Percentiles rank a stretch among this genome's conserved stretches.
phyloP scores from a whole-genome alignment of 2,888 invertebrate genomes.

The Caenorhabditis sp. region DNA sequence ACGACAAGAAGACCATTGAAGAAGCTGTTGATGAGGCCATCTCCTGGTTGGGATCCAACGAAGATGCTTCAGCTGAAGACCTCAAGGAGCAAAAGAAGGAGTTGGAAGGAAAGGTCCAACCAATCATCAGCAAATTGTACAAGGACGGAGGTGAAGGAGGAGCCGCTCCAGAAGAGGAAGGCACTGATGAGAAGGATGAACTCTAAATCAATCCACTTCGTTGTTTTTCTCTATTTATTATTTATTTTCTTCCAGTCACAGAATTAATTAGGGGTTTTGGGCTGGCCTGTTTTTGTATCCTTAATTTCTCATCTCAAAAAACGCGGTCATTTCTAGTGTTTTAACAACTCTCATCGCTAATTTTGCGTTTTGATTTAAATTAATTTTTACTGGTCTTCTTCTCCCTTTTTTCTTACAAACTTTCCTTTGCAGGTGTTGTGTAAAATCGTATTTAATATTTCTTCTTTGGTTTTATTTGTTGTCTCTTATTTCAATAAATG shows the following conservation, averaged over 20 bases:
- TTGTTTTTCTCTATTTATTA: constrained; percentile 1
- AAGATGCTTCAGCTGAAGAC: constrained; percentile 73
- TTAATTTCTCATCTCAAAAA: constrained; percentile 36
- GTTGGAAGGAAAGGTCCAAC: constrained; percentile 91
- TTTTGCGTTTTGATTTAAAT: background rate
- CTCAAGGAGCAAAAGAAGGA: constrained; percentile 81
- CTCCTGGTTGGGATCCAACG: constrained; percentile 96
- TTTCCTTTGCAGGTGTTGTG: constrained; percentile 8
- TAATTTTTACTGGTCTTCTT: constrained; percentile 7
- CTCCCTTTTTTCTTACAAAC: background rate
- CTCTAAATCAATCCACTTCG: constrained; percentile 50
- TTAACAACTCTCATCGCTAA: constrained; percentile 19
- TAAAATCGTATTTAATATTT: constrained; percentile 2
- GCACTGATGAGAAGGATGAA: constrained; percentile 66
- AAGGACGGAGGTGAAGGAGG: constrained; percentile 71
- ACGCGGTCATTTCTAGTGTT: constrained; percentile 45
- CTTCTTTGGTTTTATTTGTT: background rate
- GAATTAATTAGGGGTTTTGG: constrained; percentile 3
- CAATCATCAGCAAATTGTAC: constrained; percentile 95
- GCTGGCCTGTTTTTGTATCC: background rate
- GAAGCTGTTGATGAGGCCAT: constrained; percentile 93
- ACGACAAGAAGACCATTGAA: constrained; percentile 92
- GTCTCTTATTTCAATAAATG: background rate
- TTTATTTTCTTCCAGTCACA: background rate
- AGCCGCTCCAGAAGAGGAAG: constrained; percentile 41